These are phyloP conservation scores for Belgica antarctica DNA, from an alignment of 2,888 invertebrate species.

Conservation along the genomic window DNA sequence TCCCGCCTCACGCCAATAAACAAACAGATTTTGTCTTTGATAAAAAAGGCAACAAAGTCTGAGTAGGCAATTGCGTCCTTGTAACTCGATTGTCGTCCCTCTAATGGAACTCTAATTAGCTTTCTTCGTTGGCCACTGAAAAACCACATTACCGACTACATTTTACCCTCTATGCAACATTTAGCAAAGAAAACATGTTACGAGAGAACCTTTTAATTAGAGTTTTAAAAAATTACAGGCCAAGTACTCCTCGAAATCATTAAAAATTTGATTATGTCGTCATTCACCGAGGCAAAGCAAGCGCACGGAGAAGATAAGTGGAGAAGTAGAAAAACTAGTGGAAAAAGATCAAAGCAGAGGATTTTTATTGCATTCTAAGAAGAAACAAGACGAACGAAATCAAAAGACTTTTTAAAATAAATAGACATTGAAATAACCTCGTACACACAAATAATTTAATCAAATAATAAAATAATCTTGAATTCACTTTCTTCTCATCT, in stretches of 20 bases:
- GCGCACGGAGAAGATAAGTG: background rate
- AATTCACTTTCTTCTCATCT: background rate
- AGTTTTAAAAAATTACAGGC: conserved; percentile 9
- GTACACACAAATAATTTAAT: conserved; percentile 39
- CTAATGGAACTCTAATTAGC: conserved; percentile 41
- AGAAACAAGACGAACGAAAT: conserved; percentile 33
- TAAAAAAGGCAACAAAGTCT: background rate
- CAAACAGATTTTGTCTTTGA: background rate
- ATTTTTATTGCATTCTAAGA: conserved; percentile 43
- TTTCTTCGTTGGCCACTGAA: conserved; percentile 8
- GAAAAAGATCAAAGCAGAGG: conserved; percentile 42
- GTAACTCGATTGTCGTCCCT: conserved; percentile 6
- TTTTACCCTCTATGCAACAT: too few species aligned
- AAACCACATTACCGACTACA: too few species aligned
- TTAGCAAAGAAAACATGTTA: conserved; percentile 5
- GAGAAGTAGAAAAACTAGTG: conserved; percentile 36
- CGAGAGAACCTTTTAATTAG: conserved; percentile 39
- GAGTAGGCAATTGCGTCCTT: background rate
- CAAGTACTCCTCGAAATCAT: conserved; percentile 36
- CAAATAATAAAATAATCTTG: conserved; percentile 39
- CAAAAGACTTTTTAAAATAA: conserved; percentile 44
- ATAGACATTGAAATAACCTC: conserved; percentile 42
- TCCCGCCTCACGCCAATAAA: conserved; percentile 24
- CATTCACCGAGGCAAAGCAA: background rate
- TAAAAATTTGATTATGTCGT: conserved; percentile 43